Conservation (phyloP, 2,797 vertebrate species). For the Rhabdophis nuchalis region DNA sequence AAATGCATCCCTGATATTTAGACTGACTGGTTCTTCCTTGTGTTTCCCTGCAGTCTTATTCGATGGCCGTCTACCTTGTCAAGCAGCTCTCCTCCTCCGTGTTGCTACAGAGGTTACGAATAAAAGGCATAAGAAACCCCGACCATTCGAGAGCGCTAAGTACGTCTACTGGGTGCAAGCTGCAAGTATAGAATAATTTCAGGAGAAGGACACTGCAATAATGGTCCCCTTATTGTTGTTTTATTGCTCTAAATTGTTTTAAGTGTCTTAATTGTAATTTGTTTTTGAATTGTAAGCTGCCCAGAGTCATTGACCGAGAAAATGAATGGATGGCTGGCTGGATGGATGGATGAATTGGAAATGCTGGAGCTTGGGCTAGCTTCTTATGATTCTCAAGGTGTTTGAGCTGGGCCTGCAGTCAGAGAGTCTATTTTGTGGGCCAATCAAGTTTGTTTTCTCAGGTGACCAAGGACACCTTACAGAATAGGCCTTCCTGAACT, state of each 20-base stretch:
- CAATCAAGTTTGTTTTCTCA: neutral
- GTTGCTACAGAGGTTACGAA: constrained; percentile 91
- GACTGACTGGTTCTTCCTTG: neutral
- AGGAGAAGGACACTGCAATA: neutral
- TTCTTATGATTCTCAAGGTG: no score
- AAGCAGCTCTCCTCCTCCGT: constrained; percentile 95
- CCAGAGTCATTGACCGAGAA: neutral
- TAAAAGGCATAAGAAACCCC: constrained; percentile 97
- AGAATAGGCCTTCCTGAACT: neutral
- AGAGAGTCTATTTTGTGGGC: neutral
- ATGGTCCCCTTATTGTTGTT: neutral
- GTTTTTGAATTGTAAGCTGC: neutral
- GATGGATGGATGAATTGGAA: neutral
- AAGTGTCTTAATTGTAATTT: neutral
- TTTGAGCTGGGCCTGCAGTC: neutral
- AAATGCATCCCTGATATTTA: no score
- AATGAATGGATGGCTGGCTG: neutral
- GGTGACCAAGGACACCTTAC: neutral
- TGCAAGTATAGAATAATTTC: neutral
- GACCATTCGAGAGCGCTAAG: constrained; percentile 98
- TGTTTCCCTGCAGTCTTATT: constrained; percentile 84
- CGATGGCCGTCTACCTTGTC: constrained; percentile 96
- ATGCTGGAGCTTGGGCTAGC: neutral
- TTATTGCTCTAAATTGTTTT: neutral
- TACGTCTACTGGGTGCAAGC: constrained; percentile 66